A percentile compares a stretch with the other conserved stretches of the same genome.
Conservation (phyloP, 2,797 vertebrate genomes). For the Bovichtus variegatus region DNA sequence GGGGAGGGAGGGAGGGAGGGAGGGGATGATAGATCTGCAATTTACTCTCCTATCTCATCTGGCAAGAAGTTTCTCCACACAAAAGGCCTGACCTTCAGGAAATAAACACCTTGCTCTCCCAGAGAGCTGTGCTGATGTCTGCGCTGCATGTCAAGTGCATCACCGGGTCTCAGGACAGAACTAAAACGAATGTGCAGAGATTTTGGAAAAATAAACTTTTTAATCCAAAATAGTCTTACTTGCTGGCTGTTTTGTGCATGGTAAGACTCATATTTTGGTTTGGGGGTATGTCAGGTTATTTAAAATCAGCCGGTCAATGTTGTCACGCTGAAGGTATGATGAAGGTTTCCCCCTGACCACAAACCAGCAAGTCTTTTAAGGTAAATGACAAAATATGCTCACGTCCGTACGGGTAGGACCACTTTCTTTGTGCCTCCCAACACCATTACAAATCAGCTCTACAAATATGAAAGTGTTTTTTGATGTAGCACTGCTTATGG, state of each 20-base stretch:
- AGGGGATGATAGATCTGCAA: conserved; percentile 88
- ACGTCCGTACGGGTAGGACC: not conserved
- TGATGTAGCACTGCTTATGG: not conserved
- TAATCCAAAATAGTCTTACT: not conserved
- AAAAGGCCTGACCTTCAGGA: conserved; percentile 92
- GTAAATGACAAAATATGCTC: not conserved
- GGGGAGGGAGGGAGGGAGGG: conserved; percentile 15
- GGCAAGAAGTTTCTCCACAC: conserved; percentile 91
- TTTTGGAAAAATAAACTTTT: conserved; percentile 39
- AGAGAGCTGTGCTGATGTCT: conserved; percentile 60
- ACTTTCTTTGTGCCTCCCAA: not conserved
- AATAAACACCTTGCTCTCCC: conserved; percentile 84
- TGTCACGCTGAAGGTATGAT: not conserved
- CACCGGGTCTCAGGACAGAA: conserved; percentile 19
- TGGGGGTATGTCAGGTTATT: not conserved
- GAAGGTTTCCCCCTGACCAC: not conserved
- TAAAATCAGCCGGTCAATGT: not conserved
- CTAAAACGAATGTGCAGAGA: conserved; percentile 9
- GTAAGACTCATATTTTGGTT: not conserved
- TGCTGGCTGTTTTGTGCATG: not conserved
- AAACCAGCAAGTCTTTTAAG: not conserved
- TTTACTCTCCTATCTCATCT: conserved; percentile 93
- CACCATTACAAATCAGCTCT: not conserved
- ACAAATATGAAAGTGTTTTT: not conserved
- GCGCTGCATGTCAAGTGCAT: conserved; percentile 71